phyloP scores from a whole-genome alignment of 1,140 invertebrate genomes.

The Papilio helenus region DNA sequence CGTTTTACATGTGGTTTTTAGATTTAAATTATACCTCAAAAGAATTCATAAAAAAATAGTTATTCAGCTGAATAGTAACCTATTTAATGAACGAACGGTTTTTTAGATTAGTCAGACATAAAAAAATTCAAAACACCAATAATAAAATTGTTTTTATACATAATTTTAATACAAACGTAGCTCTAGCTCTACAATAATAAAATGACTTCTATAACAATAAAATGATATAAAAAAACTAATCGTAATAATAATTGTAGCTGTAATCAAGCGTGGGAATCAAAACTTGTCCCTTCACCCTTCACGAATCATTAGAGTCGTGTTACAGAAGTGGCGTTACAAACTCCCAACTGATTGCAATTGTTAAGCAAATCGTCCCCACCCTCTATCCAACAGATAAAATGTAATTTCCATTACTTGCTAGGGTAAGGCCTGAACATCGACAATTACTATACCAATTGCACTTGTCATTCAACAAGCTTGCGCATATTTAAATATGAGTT shows the following conservation, averaged over 20 bases:
- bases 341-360: constrained; percentile 61
- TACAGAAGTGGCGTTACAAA: constrained; percentile 52
- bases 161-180: no score
- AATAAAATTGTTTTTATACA: background rate
- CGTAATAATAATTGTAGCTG: background rate
- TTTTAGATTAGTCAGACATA: background rate
- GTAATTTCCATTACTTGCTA: constrained; percentile 44
- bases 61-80: background rate
- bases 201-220: background rate
- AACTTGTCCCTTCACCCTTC: constrained; percentile 54
- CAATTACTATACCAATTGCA: background rate
- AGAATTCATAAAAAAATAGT: background rate
- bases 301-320: constrained; percentile 59
- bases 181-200: background rate
- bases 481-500: no score
- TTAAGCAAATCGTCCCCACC: constrained; percentile 57
- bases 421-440: constrained; percentile 10
- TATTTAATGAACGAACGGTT: background rate
- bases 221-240: background rate
- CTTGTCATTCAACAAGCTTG: background rate
- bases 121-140: background rate
- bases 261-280: constrained; percentile 60
- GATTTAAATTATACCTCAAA: background rate
- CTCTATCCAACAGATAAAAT: constrained; percentile 46
- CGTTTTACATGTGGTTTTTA: no score